Percentiles rank a stretch among this genome's conserved stretches.
phyloP scores from a whole-genome alignment of 2,888 invertebrate species.

The Julus scandinavius region DNA sequence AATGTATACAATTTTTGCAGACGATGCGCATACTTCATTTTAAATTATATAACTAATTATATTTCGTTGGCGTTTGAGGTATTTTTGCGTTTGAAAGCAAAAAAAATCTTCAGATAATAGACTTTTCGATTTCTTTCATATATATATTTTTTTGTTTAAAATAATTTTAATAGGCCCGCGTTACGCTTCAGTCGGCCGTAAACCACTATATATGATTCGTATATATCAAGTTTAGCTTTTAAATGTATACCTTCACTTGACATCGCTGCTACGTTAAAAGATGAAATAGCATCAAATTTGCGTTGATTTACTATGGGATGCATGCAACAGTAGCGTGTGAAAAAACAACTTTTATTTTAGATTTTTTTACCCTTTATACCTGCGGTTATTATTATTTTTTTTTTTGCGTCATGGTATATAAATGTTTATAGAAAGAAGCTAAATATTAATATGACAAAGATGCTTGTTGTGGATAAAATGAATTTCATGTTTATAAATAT shows the following conservation, averaged over 20 bases:
- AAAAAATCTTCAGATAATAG: neutral
- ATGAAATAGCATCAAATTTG: constrained; percentile 24
- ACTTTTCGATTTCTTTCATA: constrained; percentile 23
- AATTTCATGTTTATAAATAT: constrained; percentile 9
- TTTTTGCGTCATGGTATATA: neutral
- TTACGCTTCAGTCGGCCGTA: constrained; percentile 34
- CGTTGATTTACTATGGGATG: constrained; percentile 24
- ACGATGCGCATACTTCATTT: constrained; percentile 16
- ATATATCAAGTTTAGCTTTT: constrained; percentile 15
- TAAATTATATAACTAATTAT: constrained; percentile 14
- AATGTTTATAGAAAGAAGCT: neutral
- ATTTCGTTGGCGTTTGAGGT: neutral
- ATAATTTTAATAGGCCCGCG: constrained; percentile 30
- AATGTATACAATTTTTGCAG: neutral
- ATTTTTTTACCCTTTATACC: neutral
- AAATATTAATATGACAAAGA: neutral
- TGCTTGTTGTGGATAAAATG: constrained; percentile 15
- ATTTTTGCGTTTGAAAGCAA: constrained; percentile 2
- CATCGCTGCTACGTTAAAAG: neutral
- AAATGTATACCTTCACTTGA: neutral
- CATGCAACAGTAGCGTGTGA: constrained; percentile 42
- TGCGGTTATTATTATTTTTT: neutral
- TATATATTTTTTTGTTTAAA: neutral
- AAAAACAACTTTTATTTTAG: constrained; percentile 11
- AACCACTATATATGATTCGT: constrained; percentile 6